Evolutionary conservation across 1,140 invertebrate species (phyloP).

Genomic region (Charaxes varanes): DNA sequence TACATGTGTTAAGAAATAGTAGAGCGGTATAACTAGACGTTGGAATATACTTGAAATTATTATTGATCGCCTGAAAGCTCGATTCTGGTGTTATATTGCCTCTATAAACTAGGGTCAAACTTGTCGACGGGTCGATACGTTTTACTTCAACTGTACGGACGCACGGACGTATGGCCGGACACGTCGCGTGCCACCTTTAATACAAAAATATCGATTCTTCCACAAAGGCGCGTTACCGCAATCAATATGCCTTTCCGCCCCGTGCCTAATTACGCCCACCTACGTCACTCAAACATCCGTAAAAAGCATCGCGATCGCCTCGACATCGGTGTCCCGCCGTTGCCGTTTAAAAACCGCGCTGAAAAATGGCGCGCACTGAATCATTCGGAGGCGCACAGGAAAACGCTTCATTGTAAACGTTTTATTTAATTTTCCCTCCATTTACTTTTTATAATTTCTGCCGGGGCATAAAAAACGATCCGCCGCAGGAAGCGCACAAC

Average conservation of each 20-base stretch:
- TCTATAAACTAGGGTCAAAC: slow-evolving; percentile 62
- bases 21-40: too few species aligned
- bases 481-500: slow-evolving; percentile 68
- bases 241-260: slow-evolving; percentile 72
- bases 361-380: slow-evolving; percentile 67
- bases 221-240: slow-evolving; percentile 70
- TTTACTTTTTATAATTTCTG: slow-evolving; percentile 74
- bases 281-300: slow-evolving; percentile 67
- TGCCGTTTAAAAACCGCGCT: slow-evolving; percentile 40
- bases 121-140: slow-evolving; percentile 58
- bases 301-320: slow-evolving; percentile 58
- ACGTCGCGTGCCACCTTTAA: slow-evolving; percentile 68
- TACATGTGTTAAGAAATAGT: too few species aligned
- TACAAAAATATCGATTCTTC: slow-evolving; percentile 73
- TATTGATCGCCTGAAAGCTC: slow-evolving; percentile 32
- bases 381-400: slow-evolving; percentile 70
- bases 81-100: slow-evolving; percentile 39
- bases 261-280: slow-evolving; percentile 70
- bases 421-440: slow-evolving; percentile 74
- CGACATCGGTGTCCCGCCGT: slow-evolving; percentile 27
- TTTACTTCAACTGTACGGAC: slow-evolving; percentile 46
- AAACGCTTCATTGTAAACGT: slow-evolving; percentile 73
- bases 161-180: slow-evolving; percentile 43
- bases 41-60: too few species aligned
- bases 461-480: slow-evolving; percentile 71